These are phyloP conservation scores for Sternotherus odoratus DNA, from an alignment of 2,797 vertebrate species.

Conservation along the genomic window DNA sequence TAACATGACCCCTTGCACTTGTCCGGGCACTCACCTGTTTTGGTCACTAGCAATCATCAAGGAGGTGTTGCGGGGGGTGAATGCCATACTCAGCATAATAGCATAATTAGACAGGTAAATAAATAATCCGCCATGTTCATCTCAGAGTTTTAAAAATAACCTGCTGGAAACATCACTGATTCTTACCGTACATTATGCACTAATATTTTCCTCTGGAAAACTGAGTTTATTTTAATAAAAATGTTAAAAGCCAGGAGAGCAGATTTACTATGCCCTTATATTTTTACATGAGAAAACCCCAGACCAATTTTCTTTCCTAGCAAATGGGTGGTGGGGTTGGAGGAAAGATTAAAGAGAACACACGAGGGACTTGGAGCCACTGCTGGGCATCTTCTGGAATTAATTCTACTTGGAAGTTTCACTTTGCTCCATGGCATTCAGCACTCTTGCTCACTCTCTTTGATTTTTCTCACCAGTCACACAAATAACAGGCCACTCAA, in stretches of 20 bases:
- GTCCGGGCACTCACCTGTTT: neutral
- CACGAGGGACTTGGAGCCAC: neutral
- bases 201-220: neutral
- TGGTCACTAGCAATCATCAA: neutral
- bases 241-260: neutral
- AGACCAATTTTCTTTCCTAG: neutral
- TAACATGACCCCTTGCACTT: neutral
- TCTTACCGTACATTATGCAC: neutral
- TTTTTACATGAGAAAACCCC: no score
- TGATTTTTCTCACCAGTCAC: neutral
- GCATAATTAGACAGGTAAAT: neutral
- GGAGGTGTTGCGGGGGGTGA: no score
- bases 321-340: neutral
- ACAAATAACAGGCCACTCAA: constrained; percentile 1
- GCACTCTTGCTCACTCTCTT: neutral
- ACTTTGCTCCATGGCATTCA: neutral
- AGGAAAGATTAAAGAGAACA: neutral
- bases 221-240: neutral
- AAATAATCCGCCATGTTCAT: neutral
- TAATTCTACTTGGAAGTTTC: neutral
- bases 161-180: neutral
- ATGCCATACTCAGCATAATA: neutral
- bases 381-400: neutral
- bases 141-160: neutral
- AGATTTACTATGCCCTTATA: neutral